Evolutionary conservation across 2,113 vertebrate genomes (phyloP), one percentile per base, ranked within the genome.

Genomic region (Menidia beryllina): DNA sequence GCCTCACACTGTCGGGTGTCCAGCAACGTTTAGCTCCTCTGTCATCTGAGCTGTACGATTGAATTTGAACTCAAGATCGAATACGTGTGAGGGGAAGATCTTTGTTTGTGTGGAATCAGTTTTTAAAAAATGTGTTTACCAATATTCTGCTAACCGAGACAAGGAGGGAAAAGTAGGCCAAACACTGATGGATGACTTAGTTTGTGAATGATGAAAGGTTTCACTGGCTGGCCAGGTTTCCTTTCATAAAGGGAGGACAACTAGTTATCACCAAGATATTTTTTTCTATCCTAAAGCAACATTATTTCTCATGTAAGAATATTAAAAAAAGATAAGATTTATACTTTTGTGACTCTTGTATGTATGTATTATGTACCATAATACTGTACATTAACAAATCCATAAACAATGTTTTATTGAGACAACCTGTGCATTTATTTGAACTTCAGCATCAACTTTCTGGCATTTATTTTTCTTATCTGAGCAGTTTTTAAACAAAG

Each of bases 191-290:
- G 77, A 49, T 77, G 70, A 70, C 20, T 1, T 17, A 23, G 73
- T 70, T 58, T 41, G 51, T 60, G 73, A 75, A 72, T 67, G 73
- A 24, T 54, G 67, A 64, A 73, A 59, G 79, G 81, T 69, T 76
- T 74, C 79, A 72, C 93, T 93, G 93, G 93, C 93, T 83, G 93
- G 93, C 91, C 93, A 87, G 93, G 89, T 80, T 85, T 87, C 76
- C 66, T 13, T 56, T 81, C 62, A 65, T 34, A 71, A 77, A 79
- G 45, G 47, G 54, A 83, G 62, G 70, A 81, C 15, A 60, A 59
- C 67, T 57, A 63, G 53, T 69, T 55, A 59, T 65, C 7, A 81
- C 34, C 23, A 56, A 36, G 34, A 86, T 56, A 50, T 27, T 43
- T 5, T 49, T n/a, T 41, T 53, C n/a, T 48, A n/a, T 62, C 24